Conservation (phyloP, 2,888 invertebrate genomes). For the Agriotes lineatus region DNA sequence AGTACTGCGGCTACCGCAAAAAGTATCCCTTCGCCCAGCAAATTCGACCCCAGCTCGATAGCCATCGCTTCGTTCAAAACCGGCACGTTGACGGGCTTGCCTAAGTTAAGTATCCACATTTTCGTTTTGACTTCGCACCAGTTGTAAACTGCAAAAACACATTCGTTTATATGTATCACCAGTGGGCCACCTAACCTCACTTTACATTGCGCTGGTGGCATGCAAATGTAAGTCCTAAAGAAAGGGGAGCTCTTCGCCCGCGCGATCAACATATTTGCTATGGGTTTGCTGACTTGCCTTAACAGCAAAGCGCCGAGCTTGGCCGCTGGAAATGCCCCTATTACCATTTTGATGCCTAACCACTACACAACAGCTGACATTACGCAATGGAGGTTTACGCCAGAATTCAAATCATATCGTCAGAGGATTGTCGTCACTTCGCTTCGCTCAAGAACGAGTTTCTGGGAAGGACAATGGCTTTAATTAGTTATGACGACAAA, state of each 20-base stretch:
- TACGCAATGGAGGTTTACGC: no score
- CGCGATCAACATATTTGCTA: constrained; percentile 85
- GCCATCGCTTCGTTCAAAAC: constrained; percentile 93
- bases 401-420: no score
- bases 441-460: no score
- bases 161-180: no score
- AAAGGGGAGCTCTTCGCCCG: constrained; percentile 88
- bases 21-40: constrained; percentile 91
- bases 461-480: no score
- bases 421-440: no score
- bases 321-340: constrained; percentile 89
- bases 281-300: constrained; percentile 92
- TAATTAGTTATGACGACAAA: no score
- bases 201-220: constrained; percentile 94
- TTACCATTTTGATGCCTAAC: constrained; percentile 72
- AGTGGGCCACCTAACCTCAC: constrained; percentile 45
- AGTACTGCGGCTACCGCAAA: constrained; percentile 86
- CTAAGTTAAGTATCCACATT: constrained; percentile 94
- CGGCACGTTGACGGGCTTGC: constrained; percentile 87
- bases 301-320: constrained; percentile 84
- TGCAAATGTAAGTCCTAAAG: constrained; percentile 91
- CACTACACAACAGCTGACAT: not conserved
- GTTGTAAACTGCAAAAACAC: constrained; percentile 79
- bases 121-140: constrained; percentile 94
- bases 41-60: constrained; percentile 93